Base-by-base conservation (phyloP, 1,140 invertebrate species). In the Euglossa dilemma region DNA sequence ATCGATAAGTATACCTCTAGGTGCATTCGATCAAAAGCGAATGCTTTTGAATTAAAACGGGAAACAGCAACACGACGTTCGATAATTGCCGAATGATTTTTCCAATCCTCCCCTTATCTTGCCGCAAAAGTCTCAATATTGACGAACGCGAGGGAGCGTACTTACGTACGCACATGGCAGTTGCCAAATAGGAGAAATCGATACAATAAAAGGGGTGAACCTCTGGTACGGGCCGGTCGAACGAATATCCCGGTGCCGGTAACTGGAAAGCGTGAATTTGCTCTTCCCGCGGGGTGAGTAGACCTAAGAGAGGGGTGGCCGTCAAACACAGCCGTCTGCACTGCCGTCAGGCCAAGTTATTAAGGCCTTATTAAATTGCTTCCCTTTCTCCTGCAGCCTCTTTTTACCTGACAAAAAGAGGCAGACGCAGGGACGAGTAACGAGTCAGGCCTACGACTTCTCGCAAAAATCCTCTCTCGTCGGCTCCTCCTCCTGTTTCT, bases 301-400 rank as follows among this genome's bases (percentile, higher is more conserved):
- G 36, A 56, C 63, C 63, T 36, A 43, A 59, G 81, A 59, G 81
- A 64, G 78, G 66, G 79, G 85, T 83, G 66, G 87, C 84, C 89
- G 90, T 91, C 90, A 91, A 88, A 90, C 85, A 85, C 90, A 91
- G 90, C 90, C 88, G 88, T 90, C 89, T 89, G 83, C 86, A 36
- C 57, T 83, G 82, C 66, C 82, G 80, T 71, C 84, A 72, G 16
- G 76, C 67, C 80, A 89, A 92, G 90, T 91, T 92, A 92, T 92
- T 91, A 92, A 90, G 87, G 87, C 89, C 87, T 92, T 92, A 92
- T 92, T 91, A 92, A 91, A 92, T 89, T 87, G 90, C 83, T 91
- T 90, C 88, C 72, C 87, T 87, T 85, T 85, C 79, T 78, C 69
- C 47, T 43, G 78, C 61, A 89, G 84, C 75, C 79, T 36, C 36